Evolutionary conservation across 2,113 vertebrate species (phyloP).

Genomic region (Odontesthes bonariensis): DNA sequence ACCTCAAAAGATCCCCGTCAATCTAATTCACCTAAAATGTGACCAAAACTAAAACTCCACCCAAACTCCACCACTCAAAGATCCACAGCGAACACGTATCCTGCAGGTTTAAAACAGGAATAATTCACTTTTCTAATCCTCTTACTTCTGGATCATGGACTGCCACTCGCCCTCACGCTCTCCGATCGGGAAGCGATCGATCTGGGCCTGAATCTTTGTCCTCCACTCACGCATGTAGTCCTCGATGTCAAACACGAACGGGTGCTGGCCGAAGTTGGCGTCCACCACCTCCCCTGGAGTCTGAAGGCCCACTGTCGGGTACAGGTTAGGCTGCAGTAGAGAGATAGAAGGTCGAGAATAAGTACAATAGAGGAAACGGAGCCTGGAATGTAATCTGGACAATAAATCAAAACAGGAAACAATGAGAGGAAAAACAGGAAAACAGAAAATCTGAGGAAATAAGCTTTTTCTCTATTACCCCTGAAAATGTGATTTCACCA

Average conservation of each 20-base stretch:
- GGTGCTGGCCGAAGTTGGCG: conserved; percentile 98
- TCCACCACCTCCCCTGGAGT: conserved; percentile 98
- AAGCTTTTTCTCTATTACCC: conserved; percentile 6
- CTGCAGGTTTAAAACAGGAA: neutral
- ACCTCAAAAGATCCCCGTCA: neutral
- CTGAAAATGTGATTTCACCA: neutral
- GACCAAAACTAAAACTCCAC: neutral
- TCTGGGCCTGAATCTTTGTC: conserved; percentile 97
- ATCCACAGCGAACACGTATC: neutral
- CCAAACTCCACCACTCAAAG: no score
- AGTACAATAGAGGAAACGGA: neutral
- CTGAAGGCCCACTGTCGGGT: conserved; percentile 98
- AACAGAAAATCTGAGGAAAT: conserved; percentile 24
- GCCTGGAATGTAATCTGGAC: conserved; percentile 35
- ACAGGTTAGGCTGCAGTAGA: conserved; percentile 92
- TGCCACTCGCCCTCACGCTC: conserved; percentile 98
- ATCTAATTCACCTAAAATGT: neutral
- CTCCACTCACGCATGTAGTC: conserved; percentile 99
- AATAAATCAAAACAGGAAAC: conserved; percentile 46
- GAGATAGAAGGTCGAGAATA: neutral
- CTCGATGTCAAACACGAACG: conserved; percentile 98
- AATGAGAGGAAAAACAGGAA: conserved; percentile 44
- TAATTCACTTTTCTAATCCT: neutral
- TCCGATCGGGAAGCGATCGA: conserved; percentile 93
- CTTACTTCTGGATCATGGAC: conserved; percentile 98